Evolutionary conservation across 2,888 invertebrate species (phyloP), one percentile per base, ranked within the genome.

Genomic region (Protodeltote pygarga): DNA sequence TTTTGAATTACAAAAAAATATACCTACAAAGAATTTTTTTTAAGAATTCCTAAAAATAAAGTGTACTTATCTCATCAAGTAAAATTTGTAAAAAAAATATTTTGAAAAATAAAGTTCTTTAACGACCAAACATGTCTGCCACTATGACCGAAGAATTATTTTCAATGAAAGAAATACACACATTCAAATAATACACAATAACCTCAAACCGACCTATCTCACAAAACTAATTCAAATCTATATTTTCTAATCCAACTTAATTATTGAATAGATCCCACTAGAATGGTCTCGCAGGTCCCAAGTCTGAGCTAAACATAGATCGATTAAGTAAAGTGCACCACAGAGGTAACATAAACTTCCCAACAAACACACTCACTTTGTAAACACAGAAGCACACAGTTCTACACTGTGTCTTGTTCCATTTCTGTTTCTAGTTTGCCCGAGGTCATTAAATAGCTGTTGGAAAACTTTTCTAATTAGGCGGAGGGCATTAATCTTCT

Each of bases 381-480:
- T 41, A 50, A 60, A 47, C 53, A 57, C 57, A 34, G 45, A 15
- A 34, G 4, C 19, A 45, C 54, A 65, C 59, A 33, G 60, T 58
- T 60, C 38, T 35, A 41, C 52, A 61, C 53, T 25, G 57, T 62
- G 66, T 65, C 66, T 63, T 50, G 52, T 59, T 53, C 58, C 60
- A 39, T 59, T 61, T 57, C 67, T 47, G 64, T 58, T 66, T 55
- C 57, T 73, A 77, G 71, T 73, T 70, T 58, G 55, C 49, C 37
- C 54, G 63, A 52, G 79, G 77, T 82, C 85, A 81, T 85, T 86
- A 86, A 81, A 81, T 81, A 74, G 81, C 79, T 77, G 80, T 77
- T 77, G 62, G 74, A 73, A 71, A 87, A 89, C 81, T 89, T 89
- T 89, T 87, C 86, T 89, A 89, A 89, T 89, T 89, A 89, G 85